Percentiles rank a stretch among this genome's conserved stretches.
Conservation (phyloP, 2,888 invertebrate genomes). For the Agonopterix heracliana region DNA sequence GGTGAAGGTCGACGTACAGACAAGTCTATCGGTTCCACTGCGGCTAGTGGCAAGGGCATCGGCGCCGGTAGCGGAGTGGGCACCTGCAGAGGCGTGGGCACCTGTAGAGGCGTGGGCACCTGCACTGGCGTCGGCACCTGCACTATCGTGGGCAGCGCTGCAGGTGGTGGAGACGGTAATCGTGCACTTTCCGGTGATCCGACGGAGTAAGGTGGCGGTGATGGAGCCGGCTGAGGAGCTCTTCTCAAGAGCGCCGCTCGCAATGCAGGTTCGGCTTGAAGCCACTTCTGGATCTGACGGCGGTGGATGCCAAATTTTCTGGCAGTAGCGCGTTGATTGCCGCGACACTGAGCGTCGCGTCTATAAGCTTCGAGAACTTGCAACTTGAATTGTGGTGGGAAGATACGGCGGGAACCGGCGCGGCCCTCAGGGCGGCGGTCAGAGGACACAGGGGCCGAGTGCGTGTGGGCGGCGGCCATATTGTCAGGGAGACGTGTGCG, state of each 20-base stretch:
- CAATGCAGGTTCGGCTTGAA: slow-evolving; percentile 88
- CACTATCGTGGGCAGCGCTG: slow-evolving; percentile 35
- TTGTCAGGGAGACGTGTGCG: slow-evolving; percentile 48
- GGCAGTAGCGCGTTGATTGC: slow-evolving; percentile 92
- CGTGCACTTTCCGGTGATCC: slow-evolving; percentile 66
- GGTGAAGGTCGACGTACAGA: slow-evolving; percentile 54
- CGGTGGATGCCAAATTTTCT: slow-evolving; percentile 93
- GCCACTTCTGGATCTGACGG: slow-evolving; percentile 94
- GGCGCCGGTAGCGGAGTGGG: slow-evolving; percentile 29
- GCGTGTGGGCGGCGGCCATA: slow-evolving; percentile 70
- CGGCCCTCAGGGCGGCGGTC: slow-evolving; percentile 72
- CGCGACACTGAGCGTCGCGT: slow-evolving; percentile 90
- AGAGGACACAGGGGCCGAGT: slow-evolving; percentile 62
- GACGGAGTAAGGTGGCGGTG: slow-evolving; percentile 62
- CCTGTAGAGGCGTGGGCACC: slow-evolving; percentile 25
- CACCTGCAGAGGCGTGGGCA: slow-evolving; percentile 33
- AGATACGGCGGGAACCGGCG: slow-evolving; percentile 90
- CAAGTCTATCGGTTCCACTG: slow-evolving; percentile 53
- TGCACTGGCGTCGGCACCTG: slow-evolving; percentile 39
- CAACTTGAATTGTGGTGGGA: slow-evolving; percentile 91
- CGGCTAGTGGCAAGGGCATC: slow-evolving; percentile 37
- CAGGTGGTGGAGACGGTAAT: slow-evolving; percentile 60
- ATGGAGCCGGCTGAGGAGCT: slow-evolving; percentile 67
- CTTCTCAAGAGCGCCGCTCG: slow-evolving; percentile 80
- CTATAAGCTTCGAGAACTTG: slow-evolving; percentile 93